These are phyloP conservation scores for Augiades crinisus DNA, from an alignment of 2,888 invertebrate species.

Conservation along the genomic window DNA sequence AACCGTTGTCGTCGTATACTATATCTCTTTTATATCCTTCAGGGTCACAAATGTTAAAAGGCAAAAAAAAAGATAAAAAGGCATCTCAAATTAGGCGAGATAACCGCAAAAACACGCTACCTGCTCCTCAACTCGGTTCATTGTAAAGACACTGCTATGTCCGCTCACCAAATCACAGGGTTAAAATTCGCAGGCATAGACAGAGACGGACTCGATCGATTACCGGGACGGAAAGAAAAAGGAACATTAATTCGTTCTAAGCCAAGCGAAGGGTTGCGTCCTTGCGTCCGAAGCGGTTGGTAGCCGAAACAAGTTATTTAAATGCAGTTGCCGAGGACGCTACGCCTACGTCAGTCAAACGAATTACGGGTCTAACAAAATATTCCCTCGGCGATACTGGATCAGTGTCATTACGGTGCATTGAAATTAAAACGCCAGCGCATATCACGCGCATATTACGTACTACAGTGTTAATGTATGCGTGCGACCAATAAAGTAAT, in stretches of 20 bases:
- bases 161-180: conserved; percentile 48
- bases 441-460: conserved; percentile 49
- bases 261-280: conserved; percentile 61
- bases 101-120: conserved; percentile 71
- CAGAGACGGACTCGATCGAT: conserved; percentile 48
- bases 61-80: conserved; percentile 53
- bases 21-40: conserved; percentile 41
- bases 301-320: conserved; percentile 76
- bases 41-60: conserved; percentile 52
- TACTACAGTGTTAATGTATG: conserved; percentile 47
- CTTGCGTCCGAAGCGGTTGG: conserved; percentile 67
- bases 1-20: no score
- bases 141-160: conserved; percentile 42
- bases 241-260: conserved; percentile 47
- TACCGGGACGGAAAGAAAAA: conserved; percentile 49
- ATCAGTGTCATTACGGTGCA: conserved; percentile 41
- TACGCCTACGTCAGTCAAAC: conserved; percentile 49
- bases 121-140: conserved; percentile 56
- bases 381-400: conserved; percentile 38
- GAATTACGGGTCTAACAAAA: conserved; percentile 26
- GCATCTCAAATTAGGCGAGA: conserved; percentile 58
- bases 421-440: conserved; percentile 53
- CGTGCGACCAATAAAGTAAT: conserved; percentile 76
- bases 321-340: conserved; percentile 58
- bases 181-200: conserved; percentile 40